Base-by-base conservation (phyloP, 1,140 invertebrate genomes). In the Zaprionus africanus region DNA sequence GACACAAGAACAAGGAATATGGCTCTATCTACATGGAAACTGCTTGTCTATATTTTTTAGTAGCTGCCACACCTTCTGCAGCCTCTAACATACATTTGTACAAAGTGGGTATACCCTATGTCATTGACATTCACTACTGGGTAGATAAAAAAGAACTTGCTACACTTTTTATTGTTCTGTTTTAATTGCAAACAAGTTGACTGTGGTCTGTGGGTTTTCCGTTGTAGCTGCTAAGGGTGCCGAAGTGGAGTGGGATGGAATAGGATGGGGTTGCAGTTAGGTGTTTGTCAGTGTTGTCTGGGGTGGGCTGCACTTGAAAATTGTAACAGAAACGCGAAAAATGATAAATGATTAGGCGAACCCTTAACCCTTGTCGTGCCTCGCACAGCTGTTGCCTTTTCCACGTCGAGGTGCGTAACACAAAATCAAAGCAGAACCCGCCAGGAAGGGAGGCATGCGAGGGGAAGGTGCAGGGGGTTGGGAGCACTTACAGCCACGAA, bases 341-440 rank as follows among this genome's bases (percentile, higher is more conserved):
- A 90, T 90, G 85, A 90, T 90, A 90, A 90, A 90, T 90, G 85
- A 90, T 80, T 82, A 65, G 78, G 74, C 61, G 65, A 51, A 54
- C 31, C 31, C 17, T 75, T 77, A 90, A 90, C 85, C 86, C 86
- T 90, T 78, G 76, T 79, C 76, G 72, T 75, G 34, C 36, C 53
- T 76, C 85, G 79, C 85, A 70, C 85, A 90, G 85, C 85, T 90
- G 85, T 90, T 90, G 86, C 62, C 54, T 88, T 88, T 88, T 82
- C 68, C 38, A 56, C 74, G 57, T 51, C 46, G 66, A n/a, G 51
- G 51, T 84, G 85, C 81, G 85, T 81, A 90, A 81, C 85, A 79
- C 78, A 66, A 76, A 88, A 90, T 90, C 85, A 90, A 85, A 84
- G 81, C 70, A 72, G 53, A 46, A 62, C 69, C 83, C 72, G 80